phyloP scores from a whole-genome alignment of 2,113 vertebrate genomes.

The Penelope pileata region DNA sequence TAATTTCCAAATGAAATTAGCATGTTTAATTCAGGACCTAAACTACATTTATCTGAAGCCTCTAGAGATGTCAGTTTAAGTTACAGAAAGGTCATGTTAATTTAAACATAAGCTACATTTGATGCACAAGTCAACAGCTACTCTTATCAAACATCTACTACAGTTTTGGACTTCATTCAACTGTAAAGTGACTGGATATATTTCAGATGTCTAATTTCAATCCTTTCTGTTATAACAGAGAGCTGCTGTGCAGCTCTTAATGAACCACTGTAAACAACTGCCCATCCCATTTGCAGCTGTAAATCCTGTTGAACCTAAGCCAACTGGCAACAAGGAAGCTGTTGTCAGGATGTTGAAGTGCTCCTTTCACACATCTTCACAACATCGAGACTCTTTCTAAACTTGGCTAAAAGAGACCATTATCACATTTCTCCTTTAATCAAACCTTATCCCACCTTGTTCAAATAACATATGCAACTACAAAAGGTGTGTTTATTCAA shows the following conservation, averaged over 20 bases:
- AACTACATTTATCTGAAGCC: background rate
- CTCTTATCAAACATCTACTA: conserved; percentile 19
- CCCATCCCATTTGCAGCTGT: conserved; percentile 56
- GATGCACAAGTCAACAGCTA: conserved; percentile 32
- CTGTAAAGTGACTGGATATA: conserved; percentile 34
- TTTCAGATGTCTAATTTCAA: conserved; percentile 53
- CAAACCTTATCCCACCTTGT: background rate
- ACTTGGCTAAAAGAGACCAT: background rate
- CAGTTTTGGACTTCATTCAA: conserved; percentile 40
- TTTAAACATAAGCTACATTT: background rate
- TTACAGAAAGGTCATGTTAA: background rate
- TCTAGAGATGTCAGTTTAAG: background rate
- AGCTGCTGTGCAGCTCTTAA: background rate
- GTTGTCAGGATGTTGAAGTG: conserved; percentile 48
- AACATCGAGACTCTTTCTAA: conserved; percentile 37
- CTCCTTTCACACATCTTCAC: conserved; percentile 47
- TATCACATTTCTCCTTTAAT: conserved; percentile 7
- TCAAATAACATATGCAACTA: background rate
- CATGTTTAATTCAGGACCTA: background rate
- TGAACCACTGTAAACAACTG: conserved; percentile 42
- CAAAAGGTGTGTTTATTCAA: background rate
- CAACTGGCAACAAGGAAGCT: conserved; percentile 58
- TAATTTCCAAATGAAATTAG: background rate
- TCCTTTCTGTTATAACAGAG: conserved; percentile 11
- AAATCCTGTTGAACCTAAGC: conserved; percentile 65